Conservation (phyloP, 2,797 vertebrate genomes). For the Macrochelys suwanniensis region DNA sequence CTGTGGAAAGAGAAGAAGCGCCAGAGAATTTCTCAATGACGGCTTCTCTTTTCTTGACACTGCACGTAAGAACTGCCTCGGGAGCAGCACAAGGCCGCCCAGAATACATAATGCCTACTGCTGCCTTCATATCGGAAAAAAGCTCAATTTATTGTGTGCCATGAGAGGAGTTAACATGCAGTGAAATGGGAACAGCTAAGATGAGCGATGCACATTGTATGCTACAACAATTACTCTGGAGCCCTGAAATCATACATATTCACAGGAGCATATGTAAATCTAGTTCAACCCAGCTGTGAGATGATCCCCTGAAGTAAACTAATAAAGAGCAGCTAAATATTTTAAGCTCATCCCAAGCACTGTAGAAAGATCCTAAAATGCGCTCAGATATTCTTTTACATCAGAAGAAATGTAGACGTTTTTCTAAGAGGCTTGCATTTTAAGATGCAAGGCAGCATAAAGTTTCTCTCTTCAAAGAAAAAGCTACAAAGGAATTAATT, state of each 20-base stretch:
- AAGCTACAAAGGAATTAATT: slow-evolving; percentile 67
- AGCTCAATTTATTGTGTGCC: neutral
- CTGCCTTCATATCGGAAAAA: neutral
- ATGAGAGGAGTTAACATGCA: slow-evolving; percentile 24
- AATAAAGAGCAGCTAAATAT: slow-evolving; percentile 52
- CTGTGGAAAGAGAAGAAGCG: slow-evolving; percentile 41
- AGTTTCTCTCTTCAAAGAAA: slow-evolving; percentile 44
- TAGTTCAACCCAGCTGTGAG: slow-evolving; percentile 53
- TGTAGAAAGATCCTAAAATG: slow-evolving; percentile 54
- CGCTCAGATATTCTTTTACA: slow-evolving; percentile 52
- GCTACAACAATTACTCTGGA: slow-evolving; percentile 34
- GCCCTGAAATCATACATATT: slow-evolving; percentile 27
- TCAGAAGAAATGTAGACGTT: slow-evolving; percentile 51
- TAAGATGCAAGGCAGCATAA: slow-evolving; percentile 63
- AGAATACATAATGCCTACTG: slow-evolving; percentile 33
- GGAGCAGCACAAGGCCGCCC: slow-evolving; percentile 11
- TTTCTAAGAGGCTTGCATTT: slow-evolving; percentile 63
- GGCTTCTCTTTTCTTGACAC: slow-evolving; percentile 62
- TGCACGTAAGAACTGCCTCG: slow-evolving; percentile 47
- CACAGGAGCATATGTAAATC: slow-evolving; percentile 39
- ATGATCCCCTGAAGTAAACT: slow-evolving; percentile 60
- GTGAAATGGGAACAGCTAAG: slow-evolving; percentile 23
- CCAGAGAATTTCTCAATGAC: slow-evolving; percentile 54
- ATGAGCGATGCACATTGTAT: slow-evolving; percentile 27
- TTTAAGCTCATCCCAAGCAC: slow-evolving; percentile 49